Conservation (phyloP, 2,113 vertebrate species). For the Galbula dea region DNA sequence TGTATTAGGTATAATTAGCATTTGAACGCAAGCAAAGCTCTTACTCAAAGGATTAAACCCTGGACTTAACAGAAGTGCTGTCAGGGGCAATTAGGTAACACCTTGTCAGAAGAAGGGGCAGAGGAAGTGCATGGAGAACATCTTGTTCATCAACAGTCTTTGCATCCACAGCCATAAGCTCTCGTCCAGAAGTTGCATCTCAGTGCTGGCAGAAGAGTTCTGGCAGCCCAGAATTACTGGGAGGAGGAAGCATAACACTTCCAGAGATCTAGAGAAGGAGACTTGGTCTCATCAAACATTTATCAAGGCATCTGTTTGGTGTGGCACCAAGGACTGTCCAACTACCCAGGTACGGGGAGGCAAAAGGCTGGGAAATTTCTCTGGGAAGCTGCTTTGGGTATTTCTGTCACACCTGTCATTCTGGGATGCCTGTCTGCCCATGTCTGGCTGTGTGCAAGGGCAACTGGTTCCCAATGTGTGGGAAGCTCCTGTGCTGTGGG, state of each 20-base stretch:
- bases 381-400: neutral
- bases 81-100: constrained; percentile 40
- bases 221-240: neutral
- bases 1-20: constrained; percentile 66
- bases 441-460: neutral
- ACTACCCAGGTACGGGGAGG: neutral
- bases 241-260: neutral
- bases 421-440: neutral
- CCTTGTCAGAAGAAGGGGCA: neutral
- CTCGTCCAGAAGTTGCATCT: neutral
- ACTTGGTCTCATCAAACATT: neutral
- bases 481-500: neutral
- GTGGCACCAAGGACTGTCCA: neutral
- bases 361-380: neutral
- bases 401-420: neutral
- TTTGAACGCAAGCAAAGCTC: constrained; percentile 14
- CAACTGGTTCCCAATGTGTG: neutral
- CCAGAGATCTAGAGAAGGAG: neutral
- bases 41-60: constrained; percentile 46
- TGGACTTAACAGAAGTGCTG: constrained; percentile 1
- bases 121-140: neutral
- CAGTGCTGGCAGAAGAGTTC: neutral
- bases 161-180: neutral
- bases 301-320: neutral
- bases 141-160: neutral